Evolutionary conservation across 23 tunicate genomes (phyloP).

Genomic region (Trididemnum miniatum): DNA sequence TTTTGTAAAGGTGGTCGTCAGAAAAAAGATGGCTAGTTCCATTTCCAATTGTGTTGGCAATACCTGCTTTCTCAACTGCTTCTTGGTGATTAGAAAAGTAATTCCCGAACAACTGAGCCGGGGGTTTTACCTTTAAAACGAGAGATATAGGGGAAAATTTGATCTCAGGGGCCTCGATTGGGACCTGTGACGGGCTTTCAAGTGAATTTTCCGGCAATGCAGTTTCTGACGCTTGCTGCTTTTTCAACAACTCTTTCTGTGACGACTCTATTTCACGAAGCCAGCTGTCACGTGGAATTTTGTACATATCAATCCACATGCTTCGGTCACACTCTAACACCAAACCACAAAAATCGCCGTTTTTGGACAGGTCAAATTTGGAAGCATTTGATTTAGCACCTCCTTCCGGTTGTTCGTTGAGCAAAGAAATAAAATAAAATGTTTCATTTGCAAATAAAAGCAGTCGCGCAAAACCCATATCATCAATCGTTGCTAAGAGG

Average conservation of each 20-base stretch:
- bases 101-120: slow-evolving; percentile 12
- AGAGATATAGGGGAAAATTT: slow-evolving; percentile 55
- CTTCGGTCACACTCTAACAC: slow-evolving; percentile 48
- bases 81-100: slow-evolving; percentile 25
- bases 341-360: slow-evolving; percentile 67
- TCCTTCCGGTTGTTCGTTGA: slow-evolving; percentile 75
- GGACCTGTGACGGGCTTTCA: neutral
- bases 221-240: slow-evolving; percentile 46
- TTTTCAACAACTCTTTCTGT: slow-evolving; percentile 48
- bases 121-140: slow-evolving; percentile 58
- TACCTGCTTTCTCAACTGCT: slow-evolving; percentile 52
- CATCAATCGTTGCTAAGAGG: slow-evolving; percentile 64
- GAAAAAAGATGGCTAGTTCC: slow-evolving; percentile 60
- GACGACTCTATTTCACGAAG: slow-evolving; percentile 73
- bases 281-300: slow-evolving; percentile 85
- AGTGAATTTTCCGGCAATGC: neutral
- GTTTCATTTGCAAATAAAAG: slow-evolving; percentile 44
- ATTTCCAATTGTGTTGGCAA: slow-evolving; percentile 58
- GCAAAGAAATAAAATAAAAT: slow-evolving; percentile 34
- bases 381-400: slow-evolving; percentile 67
- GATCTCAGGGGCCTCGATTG: slow-evolving; percentile 39
- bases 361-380: slow-evolving; percentile 47
- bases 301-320: slow-evolving; percentile 64
- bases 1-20: slow-evolving; percentile 28
- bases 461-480: slow-evolving; percentile 83